These are phyloP conservation scores for Zoanthus solanderi DNA, from an alignment of 92 coral and sea anemone genomes.

Conservation along the genomic window DNA sequence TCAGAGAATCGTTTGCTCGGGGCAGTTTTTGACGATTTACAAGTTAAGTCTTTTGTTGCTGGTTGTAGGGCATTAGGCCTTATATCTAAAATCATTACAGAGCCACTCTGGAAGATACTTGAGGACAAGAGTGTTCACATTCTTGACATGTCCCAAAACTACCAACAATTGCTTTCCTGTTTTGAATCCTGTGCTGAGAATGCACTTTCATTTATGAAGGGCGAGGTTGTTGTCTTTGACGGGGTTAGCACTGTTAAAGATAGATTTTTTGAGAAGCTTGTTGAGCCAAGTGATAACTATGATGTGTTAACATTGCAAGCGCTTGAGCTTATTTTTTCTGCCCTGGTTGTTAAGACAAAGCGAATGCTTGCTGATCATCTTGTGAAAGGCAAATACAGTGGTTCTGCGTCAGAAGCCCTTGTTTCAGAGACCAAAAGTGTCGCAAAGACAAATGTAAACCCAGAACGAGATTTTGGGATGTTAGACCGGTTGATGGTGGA, in stretches of 20 bases:
- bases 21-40: conserved; percentile 24
- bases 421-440: conserved; percentile 9
- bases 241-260: conserved; percentile 15
- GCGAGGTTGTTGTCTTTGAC: conserved; percentile 5
- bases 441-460: conserved; percentile 21
- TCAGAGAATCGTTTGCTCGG: conserved; percentile 10
- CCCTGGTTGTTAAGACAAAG: conserved; percentile 23
- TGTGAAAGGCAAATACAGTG: not conserved
- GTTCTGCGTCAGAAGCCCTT: conserved; percentile 1
- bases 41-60: conserved; percentile 2
- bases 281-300: conserved; percentile 11
- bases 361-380: conserved; percentile 9
- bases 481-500: conserved; percentile 1
- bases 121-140: conserved; percentile 4
- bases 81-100: conserved; percentile 11
- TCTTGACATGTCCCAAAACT: not conserved
- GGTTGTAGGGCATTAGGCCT: conserved; percentile 17
- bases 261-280: not conserved
- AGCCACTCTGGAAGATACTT: conserved; percentile 23
- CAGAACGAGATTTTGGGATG: conserved; percentile 26
- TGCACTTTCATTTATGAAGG: conserved; percentile 20
- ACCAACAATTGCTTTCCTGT: conserved; percentile 14
- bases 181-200: conserved; percentile 31
- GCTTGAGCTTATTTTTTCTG: conserved; percentile 14
- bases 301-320: conserved; percentile 25